These are phyloP conservation scores for Cotesia glomerata DNA, from an alignment of 1,140 invertebrate genomes.

Conservation along the genomic window DNA sequence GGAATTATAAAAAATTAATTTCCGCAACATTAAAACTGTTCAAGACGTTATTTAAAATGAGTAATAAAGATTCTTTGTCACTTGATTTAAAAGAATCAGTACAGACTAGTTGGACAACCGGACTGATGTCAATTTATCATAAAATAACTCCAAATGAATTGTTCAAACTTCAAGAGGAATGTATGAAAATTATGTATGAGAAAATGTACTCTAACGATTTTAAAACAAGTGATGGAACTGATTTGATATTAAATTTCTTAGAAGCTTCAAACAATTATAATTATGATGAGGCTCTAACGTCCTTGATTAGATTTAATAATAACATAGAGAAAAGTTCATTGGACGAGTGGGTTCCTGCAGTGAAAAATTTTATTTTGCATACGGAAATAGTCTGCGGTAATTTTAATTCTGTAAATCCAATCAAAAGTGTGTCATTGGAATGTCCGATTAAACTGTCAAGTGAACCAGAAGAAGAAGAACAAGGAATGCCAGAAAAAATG, in stretches of 20 bases:
- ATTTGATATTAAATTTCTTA: slow-evolving; percentile 57
- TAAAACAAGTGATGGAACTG: slow-evolving; percentile 46
- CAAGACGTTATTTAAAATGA: slow-evolving; percentile 46
- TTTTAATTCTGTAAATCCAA: slow-evolving; percentile 42
- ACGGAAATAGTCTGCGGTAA: slow-evolving; percentile 53
- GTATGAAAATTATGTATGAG: slow-evolving; percentile 30
- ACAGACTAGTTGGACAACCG: slow-evolving; percentile 35
- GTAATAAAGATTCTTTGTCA: slow-evolving; percentile 27
- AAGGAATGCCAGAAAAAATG: slow-evolving; percentile 40
- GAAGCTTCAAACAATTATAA: slow-evolving; percentile 44
- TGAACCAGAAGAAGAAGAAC: slow-evolving; percentile 37
- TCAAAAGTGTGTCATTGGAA: slow-evolving; percentile 38
- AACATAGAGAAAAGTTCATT: slow-evolving; percentile 26
- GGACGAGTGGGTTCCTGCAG: slow-evolving; percentile 45
- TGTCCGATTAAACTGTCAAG: slow-evolving; percentile 27
- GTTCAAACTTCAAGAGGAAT: slow-evolving; percentile 23
- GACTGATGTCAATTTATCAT: slow-evolving; percentile 28
- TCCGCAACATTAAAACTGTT: slow-evolving; percentile 42
- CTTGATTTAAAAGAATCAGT: slow-evolving; percentile 25
- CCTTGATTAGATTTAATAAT: slow-evolving; percentile 45
- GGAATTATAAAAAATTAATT: slow-evolving; percentile 38
- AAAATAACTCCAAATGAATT: slow-evolving; percentile 31
- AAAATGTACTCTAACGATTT: slow-evolving; percentile 47
- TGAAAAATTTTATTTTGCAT: slow-evolving; percentile 46
- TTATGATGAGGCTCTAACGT: slow-evolving; percentile 35